Evolutionary conservation across 2,797 vertebrate species (phyloP).

Genomic region (Muscicapa striata): DNA sequence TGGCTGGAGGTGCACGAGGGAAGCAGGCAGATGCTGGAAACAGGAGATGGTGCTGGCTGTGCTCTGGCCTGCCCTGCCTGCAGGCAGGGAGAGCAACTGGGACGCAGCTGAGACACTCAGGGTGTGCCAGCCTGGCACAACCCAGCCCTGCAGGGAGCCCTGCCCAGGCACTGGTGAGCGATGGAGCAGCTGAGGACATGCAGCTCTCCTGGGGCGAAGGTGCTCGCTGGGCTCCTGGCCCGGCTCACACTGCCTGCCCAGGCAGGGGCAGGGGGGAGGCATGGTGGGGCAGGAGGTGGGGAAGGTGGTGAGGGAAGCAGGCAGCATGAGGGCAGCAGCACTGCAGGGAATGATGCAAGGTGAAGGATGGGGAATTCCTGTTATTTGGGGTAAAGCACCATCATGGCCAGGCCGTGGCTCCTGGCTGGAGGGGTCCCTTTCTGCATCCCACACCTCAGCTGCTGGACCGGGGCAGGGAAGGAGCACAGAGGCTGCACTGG

Average conservation of each 20-base stretch:
- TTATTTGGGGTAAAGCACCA: not conserved
- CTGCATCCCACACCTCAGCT: not conserved
- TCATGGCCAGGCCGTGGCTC: not conserved
- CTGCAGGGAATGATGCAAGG: not conserved
- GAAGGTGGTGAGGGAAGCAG: not conserved
- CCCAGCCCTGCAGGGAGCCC: not conserved
- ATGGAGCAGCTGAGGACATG: fast-evolving
- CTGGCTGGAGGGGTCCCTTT: not conserved
- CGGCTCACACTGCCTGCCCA: not conserved
- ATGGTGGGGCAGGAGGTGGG: fast-evolving
- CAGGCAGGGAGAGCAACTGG: not conserved
- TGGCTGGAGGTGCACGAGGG: not conserved
- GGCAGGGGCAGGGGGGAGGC: not conserved
- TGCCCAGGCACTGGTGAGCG: not conserved
- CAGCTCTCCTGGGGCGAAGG: not conserved
- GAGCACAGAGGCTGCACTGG: not conserved
- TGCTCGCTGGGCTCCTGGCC: fast-evolving
- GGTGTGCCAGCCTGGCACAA: not conserved
- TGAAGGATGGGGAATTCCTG: not conserved
- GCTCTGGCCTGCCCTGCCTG: not conserved
- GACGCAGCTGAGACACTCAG: not conserved
- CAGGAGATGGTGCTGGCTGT: not conserved
- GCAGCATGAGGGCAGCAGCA: not conserved
- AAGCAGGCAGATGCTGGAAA: not conserved
- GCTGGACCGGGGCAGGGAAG: fast-evolving